Evolutionary conservation across 2,113 vertebrate species (phyloP).

Genomic region (Myrmecophaga tridactyla): DNA sequence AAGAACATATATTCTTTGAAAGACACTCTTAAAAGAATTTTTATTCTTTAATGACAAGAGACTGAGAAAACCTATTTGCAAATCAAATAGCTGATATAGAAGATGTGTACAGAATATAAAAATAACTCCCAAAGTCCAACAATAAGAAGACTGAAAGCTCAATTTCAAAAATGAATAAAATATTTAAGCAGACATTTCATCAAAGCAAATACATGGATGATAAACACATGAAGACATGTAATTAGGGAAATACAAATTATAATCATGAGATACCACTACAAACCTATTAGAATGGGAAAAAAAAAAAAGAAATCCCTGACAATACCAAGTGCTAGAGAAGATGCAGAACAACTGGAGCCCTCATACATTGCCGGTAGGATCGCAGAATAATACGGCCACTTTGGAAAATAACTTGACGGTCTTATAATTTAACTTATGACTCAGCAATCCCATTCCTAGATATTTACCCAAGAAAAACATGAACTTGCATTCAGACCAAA

Average conservation of each 20-base stretch:
- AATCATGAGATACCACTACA: background rate
- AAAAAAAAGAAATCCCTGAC: no score
- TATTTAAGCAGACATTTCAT: background rate
- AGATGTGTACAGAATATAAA: background rate
- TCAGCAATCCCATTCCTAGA: background rate
- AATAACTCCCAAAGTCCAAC: background rate
- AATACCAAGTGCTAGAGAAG: background rate
- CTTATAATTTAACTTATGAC: background rate
- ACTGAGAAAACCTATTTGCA: background rate
- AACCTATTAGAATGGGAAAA: background rate
- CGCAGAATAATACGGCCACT: background rate
- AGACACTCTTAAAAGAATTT: background rate
- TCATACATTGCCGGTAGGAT: background rate
- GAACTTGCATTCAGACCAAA: background rate
- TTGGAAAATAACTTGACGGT: background rate
- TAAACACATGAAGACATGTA: background rate
- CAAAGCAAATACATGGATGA: background rate
- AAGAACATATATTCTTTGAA: background rate
- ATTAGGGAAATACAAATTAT: background rate
- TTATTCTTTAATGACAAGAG: background rate
- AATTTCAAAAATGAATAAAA: background rate
- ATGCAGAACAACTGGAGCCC: background rate
- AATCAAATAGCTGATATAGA: background rate
- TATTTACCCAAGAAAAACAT: background rate
- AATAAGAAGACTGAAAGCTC: background rate